Evolutionary conservation across 2,113 vertebrate species (phyloP), one percentile per base, ranked within the genome.

Genomic region (Dissostichus mawsoni): DNA sequence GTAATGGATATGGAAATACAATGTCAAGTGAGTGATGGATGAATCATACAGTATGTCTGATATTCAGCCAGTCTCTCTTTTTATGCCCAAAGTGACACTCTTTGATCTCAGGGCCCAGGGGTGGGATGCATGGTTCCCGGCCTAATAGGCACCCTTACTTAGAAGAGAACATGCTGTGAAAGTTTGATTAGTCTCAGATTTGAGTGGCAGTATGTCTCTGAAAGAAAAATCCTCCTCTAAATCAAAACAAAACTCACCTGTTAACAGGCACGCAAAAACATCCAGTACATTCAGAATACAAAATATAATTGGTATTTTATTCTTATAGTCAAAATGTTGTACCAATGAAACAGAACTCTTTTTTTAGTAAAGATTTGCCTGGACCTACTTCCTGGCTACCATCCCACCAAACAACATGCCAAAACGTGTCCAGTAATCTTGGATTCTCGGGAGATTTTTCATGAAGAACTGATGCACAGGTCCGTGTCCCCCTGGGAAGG

Each of bases 71-170:
- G 20, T 53, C 75, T 75, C 72, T 64, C 52, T 47, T 83, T 80
- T 77, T 66, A 82, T 72, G 71, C 47, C 58, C 59, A 41, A 47
- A 71, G 71, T 81, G 84, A 82, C 62, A 68, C 66, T 41, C 48
- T 69, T 80, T 84, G 77, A 91, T 90, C 83, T 79, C 33, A 17
- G 69, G 73, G 84, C 88, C 80, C 18, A 8, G 36, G 44, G 61
- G 84, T 80, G 61, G 23, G 64, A 44, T 51, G 76, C 82, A 68
- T 53, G 67, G 53, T 56, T 87, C 12, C 45, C 62, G 70, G 55
- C 69, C 55, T 90, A 89, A 89, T 87, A 74, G 88, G 63, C 68
- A 73, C 23, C 56, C 73, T 75, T 45, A 77, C 55, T 78, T 18
- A 18, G 33, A 36, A 25, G 41, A 65, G 57, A 66, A 64, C 41